Base-by-base conservation (phyloP, 2,888 invertebrate genomes). In the Thumatha senex region DNA sequence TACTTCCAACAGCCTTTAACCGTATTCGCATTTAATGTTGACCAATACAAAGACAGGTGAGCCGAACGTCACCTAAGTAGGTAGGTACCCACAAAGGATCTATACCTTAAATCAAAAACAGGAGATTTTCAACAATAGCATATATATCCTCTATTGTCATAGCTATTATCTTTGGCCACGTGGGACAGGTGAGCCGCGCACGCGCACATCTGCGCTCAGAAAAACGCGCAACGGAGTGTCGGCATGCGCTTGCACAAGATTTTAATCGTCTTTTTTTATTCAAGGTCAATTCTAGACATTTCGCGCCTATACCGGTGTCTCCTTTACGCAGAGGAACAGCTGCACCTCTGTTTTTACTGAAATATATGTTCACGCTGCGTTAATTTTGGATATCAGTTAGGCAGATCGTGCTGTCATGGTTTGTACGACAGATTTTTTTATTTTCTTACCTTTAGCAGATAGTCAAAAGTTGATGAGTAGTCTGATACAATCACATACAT, bases 211-310 rank as follows among this genome's bases (percentile, higher is more conserved):
- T 90, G 90, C 81, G 69, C 62, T 42, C 58, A 76, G 65, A 84
- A 84, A 86, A 86, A 82, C 78, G 52, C 70, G n/a, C 33, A 39
- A n/a, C 44, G 24, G n/a, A 40, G 36, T 72, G 74, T 74, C 81
- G 83, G 84, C 84, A 89, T 90, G 85, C 76, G 84, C 83, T 91
- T 91, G 86, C 76, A 85, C 84, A 91, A 91, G 89, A 89, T 89
- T 87, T 80, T 88, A 89, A 90, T 89, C 86, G 83, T 68, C 67
- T 81, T 82, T 87, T 78, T 77, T 74, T 58, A 69, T 76, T 79
- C 69, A 86, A 85, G 86, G 89, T 88, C 90, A 90, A 82, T 82
- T 82, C 70, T 82, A 85, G 79, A 79, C 80, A 84, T 89, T 86
- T 84, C 78, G 83, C 84, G 81, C 80, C 77, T 73, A 78, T 75